These are phyloP conservation scores for Hydractinia symbiolongicarpus DNA, from an alignment of 30 jellyfish, hydroid and myxozoan genomes.

Conservation along the genomic window DNA sequence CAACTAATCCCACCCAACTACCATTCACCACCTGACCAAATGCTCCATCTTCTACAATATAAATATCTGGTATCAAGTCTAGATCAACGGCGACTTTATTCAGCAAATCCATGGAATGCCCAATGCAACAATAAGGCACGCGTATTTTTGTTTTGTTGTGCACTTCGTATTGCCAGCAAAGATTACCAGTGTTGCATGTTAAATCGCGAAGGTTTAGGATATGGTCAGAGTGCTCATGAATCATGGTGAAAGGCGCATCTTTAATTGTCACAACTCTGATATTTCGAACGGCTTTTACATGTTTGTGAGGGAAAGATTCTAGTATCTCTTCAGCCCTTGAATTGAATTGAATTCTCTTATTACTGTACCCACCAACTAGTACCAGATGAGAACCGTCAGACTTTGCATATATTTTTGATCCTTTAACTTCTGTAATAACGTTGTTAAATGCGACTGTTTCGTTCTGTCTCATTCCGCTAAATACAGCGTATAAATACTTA, in stretches of 20 bases:
- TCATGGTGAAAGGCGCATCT: not conserved
- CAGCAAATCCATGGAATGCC: constrained; percentile 52
- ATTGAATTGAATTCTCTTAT: too few relatives aligned
- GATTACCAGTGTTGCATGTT: not conserved
- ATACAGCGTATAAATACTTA: too few relatives aligned
- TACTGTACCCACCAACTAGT: too few relatives aligned
- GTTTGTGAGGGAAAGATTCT: too few relatives aligned
- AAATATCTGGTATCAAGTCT: constrained; percentile 21
- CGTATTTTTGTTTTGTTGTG: constrained; percentile 14
- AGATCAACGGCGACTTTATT: constrained; percentile 29
- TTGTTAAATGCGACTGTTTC: too few relatives aligned
- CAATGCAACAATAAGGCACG: constrained; percentile 54
- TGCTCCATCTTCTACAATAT: constrained; percentile 54
- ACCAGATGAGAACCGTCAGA: too few relatives aligned
- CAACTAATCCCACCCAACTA: constrained; percentile 63
- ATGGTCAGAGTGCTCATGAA: not conserved
- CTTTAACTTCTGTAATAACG: too few relatives aligned
- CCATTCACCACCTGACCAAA: constrained; percentile 53
- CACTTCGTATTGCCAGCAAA: not conserved
- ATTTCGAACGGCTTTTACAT: too few relatives aligned
- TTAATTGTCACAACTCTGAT: not conserved
- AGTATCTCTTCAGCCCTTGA: too few relatives aligned
- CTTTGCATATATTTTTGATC: too few relatives aligned
- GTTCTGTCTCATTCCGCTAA: too few relatives aligned
- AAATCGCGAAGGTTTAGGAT: not conserved